Percentiles rank a stretch among this genome's conserved stretches.
Evolutionary conservation across 2,888 invertebrate genomes (phyloP).

Genomic region (Drosophila falleni): DNA sequence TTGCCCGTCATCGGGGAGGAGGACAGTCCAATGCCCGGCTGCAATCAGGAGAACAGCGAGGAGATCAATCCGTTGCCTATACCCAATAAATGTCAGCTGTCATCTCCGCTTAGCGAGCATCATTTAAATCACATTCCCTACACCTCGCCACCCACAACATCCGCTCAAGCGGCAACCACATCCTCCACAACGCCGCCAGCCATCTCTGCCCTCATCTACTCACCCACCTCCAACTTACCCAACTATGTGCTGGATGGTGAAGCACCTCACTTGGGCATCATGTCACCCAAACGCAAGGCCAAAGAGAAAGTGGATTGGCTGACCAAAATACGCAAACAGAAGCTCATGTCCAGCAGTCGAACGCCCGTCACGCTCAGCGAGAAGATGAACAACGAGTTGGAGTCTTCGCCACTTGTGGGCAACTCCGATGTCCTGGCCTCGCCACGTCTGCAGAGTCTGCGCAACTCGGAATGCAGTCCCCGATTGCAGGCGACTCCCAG

Average conservation of each 20-base stretch:
- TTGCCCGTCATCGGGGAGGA: slow-evolving; percentile 71
- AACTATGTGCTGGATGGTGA: slow-evolving; percentile 91
- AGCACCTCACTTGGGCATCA: slow-evolving; percentile 90
- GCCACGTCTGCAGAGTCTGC: slow-evolving; percentile 82
- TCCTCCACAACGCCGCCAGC: slow-evolving; percentile 10
- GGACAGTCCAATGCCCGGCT: slow-evolving; percentile 47
- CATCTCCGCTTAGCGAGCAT: slow-evolving; percentile 80
- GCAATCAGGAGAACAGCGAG: slow-evolving; percentile 78
- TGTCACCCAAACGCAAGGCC: slow-evolving; percentile 89
- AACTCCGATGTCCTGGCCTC: slow-evolving; percentile 74
- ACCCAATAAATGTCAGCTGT: slow-evolving; percentile 27
- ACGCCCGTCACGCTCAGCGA: slow-evolving; percentile 71
- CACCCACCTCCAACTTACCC: slow-evolving; percentile 91
- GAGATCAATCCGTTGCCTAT: slow-evolving; percentile 37
- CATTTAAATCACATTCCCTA: slow-evolving; percentile 68
- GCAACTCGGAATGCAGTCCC: slow-evolving; percentile 79
- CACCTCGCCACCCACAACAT: slow-evolving; percentile 71
- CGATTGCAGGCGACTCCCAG: slow-evolving; percentile 69
- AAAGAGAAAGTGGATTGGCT: slow-evolving; percentile 91
- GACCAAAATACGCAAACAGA: slow-evolving; percentile 88
- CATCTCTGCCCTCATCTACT: slow-evolving; percentile 83
- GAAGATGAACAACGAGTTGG: slow-evolving; percentile 73
- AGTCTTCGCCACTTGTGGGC: slow-evolving; percentile 18
- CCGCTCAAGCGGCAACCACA: slow-evolving; percentile 37
- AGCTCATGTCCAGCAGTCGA: slow-evolving; percentile 81